Evolutionary conservation across 2,888 invertebrate species (phyloP).

Genomic region (Plagodis dolabraria): DNA sequence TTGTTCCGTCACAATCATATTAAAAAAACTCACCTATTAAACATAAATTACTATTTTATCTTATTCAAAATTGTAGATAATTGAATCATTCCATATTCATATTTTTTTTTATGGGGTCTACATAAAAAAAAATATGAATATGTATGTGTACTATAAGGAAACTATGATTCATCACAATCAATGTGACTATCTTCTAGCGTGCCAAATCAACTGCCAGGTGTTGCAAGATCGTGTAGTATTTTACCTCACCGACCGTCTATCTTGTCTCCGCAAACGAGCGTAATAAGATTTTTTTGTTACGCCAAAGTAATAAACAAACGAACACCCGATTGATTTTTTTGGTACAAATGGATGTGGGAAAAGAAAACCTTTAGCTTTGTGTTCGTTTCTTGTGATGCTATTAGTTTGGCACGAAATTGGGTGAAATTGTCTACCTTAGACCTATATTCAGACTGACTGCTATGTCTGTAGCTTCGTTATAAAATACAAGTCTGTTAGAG

Average conservation of each 20-base stretch:
- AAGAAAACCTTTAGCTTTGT: conserved; percentile 25
- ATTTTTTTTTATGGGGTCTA: no score
- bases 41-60: no score
- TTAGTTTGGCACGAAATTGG: conserved; percentile 24
- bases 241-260: conserved; percentile 27
- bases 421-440: conserved; percentile 14
- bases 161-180: no score
- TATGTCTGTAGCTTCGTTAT: neutral
- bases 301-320: conserved; percentile 41
- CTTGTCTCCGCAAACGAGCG: conserved; percentile 36
- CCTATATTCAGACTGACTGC: conserved; percentile 11
- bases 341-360: conserved; percentile 34
- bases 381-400: conserved; percentile 19
- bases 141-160: no score
- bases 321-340: conserved; percentile 41
- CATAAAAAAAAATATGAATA: no score
- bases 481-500: neutral
- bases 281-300: conserved; percentile 39
- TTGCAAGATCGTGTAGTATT: conserved; percentile 25
- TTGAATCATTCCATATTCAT: no score
- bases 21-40: no score
- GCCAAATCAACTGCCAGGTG: neutral
- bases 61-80: no score
- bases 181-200: neutral
- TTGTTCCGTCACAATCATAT: no score